Base-by-base conservation (phyloP, 2,888 invertebrate species). In the Syrphus vitripennis region DNA sequence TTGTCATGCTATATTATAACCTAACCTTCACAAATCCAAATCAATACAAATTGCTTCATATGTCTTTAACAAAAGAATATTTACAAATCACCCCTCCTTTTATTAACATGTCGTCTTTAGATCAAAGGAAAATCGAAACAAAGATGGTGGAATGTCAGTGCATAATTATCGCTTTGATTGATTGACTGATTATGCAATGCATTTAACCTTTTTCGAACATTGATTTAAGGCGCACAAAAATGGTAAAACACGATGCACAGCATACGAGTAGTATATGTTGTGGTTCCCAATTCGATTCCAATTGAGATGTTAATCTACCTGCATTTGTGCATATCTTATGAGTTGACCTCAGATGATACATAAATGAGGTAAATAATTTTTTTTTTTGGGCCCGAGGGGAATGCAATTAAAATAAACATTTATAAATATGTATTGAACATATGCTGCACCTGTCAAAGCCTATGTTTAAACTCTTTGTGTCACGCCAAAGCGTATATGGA, bases 101-200 rank as follows among this genome's bases (percentile, higher is more conserved):
- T 50, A 67, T 67, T 67, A n/a, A 26, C 19, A 40, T 63, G 26
- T 31, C 24, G 57, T 59, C 77, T 40, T 70, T n/a, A 31, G 21
- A 42, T 40, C 21, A 40, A 19, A 70, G 37, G 24, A n/a, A 40
- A 45, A 24, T 12, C 40, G 16, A 31, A 19, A 34, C 71, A 31
- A 55, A 26, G 16, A 63, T 65, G 21, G 45, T 45, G 57, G 65
- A 77, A 72, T 77, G 76, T 61, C 61, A 67, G 61, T 37, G 59
- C 67, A 61, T 81, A 80, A 81, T 84, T 77, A 81, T 53, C 71
- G 29, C 59, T 59, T 14, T 67, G 76, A 81, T 77, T 81, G 84
- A 84, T 84, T 76, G 84, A 80, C 72, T 55, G 81, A 61, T 84
- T 71, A 72, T 81, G 76, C 59, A 65, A 42, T 34, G 59, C 42